Evolutionary conservation across 2,113 vertebrate genomes (phyloP).

Genomic region (Phrynocephalus versicolor): DNA sequence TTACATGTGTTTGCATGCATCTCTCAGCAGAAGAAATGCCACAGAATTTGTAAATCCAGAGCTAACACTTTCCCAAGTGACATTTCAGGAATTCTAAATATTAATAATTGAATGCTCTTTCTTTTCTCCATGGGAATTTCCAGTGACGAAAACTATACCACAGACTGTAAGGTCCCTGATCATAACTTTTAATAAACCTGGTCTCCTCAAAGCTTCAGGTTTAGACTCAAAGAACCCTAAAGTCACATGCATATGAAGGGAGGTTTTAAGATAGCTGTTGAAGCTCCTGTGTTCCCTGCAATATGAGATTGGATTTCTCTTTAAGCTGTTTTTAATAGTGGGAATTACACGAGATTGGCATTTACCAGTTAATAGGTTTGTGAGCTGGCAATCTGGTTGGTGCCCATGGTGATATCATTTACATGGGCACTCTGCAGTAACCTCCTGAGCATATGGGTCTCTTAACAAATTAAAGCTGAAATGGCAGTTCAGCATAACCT

Average conservation of each 20-base stretch:
- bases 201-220: constrained; percentile 43
- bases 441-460: constrained; percentile 26
- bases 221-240: constrained; percentile 45
- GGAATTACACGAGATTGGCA: constrained; percentile 65
- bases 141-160: background rate
- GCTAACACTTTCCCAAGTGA: background rate
- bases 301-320: constrained; percentile 73
- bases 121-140: background rate
- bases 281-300: constrained; percentile 59
- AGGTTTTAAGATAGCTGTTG: constrained; percentile 58
- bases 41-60: constrained; percentile 21
- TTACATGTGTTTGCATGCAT: background rate
- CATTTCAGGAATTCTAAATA: constrained; percentile 13
- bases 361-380: constrained; percentile 59
- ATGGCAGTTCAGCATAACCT: background rate
- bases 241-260: constrained; percentile 36
- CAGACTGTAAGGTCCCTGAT: constrained; percentile 30
- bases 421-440: constrained; percentile 42
- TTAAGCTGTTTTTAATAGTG: constrained; percentile 76
- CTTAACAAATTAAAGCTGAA: constrained; percentile 42
- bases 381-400: constrained; percentile 56
- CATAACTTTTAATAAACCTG: constrained; percentile 63
- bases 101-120: background rate
- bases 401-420: constrained; percentile 53
- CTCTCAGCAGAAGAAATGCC: background rate